These are phyloP conservation scores for Scartelaos histophorus DNA, from an alignment of 2,113 vertebrate species.

Conservation along the genomic window DNA sequence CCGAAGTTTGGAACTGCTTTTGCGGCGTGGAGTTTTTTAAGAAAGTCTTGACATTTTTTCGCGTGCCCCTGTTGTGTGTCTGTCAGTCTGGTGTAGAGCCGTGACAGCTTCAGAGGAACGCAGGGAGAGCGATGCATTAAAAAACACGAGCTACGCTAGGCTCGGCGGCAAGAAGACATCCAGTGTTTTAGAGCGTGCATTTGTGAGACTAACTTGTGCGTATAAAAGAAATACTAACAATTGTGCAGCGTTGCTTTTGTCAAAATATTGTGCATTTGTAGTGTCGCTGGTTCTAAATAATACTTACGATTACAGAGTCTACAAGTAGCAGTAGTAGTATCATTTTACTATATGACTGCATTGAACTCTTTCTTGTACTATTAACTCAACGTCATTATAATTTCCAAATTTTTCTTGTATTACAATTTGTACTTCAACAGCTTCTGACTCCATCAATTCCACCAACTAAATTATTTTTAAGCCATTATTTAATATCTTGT, in stretches of 20 bases:
- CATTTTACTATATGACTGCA: too few relatives aligned
- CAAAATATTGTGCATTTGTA: not conserved
- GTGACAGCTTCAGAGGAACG: slow-evolving; percentile 53
- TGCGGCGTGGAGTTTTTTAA: slow-evolving; percentile 49
- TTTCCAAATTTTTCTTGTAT: too few relatives aligned
- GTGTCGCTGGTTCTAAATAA: not conserved
- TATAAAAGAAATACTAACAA: not conserved
- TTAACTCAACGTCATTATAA: too few relatives aligned
- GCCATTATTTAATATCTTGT: too few relatives aligned
- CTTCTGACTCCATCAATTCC: too few relatives aligned
- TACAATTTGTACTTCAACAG: too few relatives aligned
- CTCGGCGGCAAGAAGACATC: too few relatives aligned
- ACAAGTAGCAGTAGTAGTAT: too few relatives aligned
- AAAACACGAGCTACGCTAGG: slow-evolving; percentile 3
- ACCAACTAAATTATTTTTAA: too few relatives aligned
- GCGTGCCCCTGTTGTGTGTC: slow-evolving; percentile 50
- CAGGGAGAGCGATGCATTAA: slow-evolving; percentile 35
- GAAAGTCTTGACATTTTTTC: slow-evolving; percentile 51
- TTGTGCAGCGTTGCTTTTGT: not conserved
- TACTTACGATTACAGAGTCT: not conserved
- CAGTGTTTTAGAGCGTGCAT: not conserved
- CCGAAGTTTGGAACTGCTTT: slow-evolving; percentile 41
- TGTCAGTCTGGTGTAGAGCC: slow-evolving; percentile 53
- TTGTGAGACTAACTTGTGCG: not conserved
- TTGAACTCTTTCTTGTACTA: too few relatives aligned